Conservation (phyloP, 1,140 invertebrate species). For the Megalopta genalis region DNA sequence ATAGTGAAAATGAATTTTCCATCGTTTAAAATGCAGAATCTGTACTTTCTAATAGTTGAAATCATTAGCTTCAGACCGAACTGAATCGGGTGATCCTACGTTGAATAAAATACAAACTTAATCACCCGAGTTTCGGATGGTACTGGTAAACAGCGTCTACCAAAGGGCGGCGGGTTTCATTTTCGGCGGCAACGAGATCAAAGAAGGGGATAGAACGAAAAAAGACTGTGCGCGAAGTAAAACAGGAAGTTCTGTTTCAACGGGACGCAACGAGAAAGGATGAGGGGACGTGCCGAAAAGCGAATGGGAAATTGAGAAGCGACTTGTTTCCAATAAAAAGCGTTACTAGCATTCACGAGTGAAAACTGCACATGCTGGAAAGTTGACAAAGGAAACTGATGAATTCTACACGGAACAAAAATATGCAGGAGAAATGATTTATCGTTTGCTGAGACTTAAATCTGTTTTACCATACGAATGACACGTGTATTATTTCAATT, state of each 20-base stretch:
- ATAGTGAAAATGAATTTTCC: no score
- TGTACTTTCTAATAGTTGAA: no score
- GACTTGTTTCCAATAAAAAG: background rate
- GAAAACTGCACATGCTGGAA: background rate
- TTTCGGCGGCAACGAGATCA: constrained; percentile 25
- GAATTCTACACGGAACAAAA: no score
- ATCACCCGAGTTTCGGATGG: background rate
- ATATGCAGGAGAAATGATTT: no score
- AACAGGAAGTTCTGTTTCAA: constrained; percentile 20
- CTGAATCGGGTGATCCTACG: background rate
- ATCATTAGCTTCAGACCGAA: background rate
- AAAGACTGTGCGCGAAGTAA: constrained; percentile 5
- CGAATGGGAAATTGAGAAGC: background rate
- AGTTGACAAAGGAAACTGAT: background rate
- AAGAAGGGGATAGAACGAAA: background rate
- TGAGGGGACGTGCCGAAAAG: background rate
- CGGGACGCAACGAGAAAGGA: background rate
- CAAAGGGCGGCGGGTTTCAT: constrained; percentile 1
- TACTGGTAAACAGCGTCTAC: background rate
- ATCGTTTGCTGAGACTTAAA: no score
- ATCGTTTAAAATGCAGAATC: no score
- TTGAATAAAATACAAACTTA: background rate
- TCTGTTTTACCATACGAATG: no score
- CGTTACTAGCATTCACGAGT: background rate
- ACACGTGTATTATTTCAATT: no score